phyloP scores from a whole-genome alignment of 1,140 invertebrate species.

The Dendrolimus kikuchii region DNA sequence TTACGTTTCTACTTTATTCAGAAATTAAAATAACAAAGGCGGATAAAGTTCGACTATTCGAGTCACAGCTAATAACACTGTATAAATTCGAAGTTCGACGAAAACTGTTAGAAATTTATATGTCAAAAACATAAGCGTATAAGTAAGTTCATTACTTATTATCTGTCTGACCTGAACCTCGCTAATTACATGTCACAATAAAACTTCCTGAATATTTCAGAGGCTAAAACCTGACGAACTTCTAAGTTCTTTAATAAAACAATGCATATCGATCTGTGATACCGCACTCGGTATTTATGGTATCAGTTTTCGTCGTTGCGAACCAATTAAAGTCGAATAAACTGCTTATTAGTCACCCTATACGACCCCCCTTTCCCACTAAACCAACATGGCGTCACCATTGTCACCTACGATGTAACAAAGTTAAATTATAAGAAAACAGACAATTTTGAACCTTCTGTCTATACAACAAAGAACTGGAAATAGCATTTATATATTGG shows the following conservation, averaged over 20 bases:
- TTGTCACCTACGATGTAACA: constrained; percentile 59
- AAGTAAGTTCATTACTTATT: too few relatives aligned
- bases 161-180: too few relatives aligned
- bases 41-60: too few relatives aligned
- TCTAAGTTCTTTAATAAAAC: constrained; percentile 37
- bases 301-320: constrained; percentile 48
- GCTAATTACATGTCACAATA: not conserved
- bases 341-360: constrained; percentile 57
- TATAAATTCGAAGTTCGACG: too few relatives aligned
- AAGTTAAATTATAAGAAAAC: constrained; percentile 21
- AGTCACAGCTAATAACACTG: too few relatives aligned
- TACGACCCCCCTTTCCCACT: constrained; percentile 35
- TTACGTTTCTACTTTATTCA: too few relatives aligned
- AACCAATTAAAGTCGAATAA: constrained; percentile 62
- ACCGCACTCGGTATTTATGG: constrained; percentile 13
- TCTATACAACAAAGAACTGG: constrained; percentile 8
- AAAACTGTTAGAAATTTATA: too few relatives aligned
- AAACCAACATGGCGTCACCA: constrained; percentile 65
- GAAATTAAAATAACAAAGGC: too few relatives aligned
- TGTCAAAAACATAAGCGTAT: too few relatives aligned
- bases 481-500: constrained; percentile 12
- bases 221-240: not conserved
- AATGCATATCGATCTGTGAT: constrained; percentile 42
- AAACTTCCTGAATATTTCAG: not conserved
- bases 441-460: constrained; percentile 24